A percentile compares a stretch with the other conserved stretches of the same genome.
Conservation (phyloP, 2,888 invertebrate genomes). For the Cordilura impudica region DNA sequence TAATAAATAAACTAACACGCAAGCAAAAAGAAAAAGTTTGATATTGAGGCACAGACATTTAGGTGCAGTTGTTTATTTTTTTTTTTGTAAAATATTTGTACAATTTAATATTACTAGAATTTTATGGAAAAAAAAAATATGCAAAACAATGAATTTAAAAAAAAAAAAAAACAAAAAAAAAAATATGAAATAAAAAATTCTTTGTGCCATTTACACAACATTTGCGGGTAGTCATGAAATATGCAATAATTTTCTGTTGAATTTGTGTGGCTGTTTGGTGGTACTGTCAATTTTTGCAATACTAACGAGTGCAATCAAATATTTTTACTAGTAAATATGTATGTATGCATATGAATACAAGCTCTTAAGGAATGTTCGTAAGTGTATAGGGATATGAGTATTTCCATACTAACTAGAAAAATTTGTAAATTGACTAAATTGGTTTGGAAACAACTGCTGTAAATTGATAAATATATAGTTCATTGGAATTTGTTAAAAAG, state of each 20-base stretch:
- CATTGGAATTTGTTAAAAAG: too few relatives aligned
- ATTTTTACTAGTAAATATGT: slow-evolving; percentile 5
- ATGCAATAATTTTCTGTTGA: slow-evolving; percentile 43
- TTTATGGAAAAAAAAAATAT: neutral
- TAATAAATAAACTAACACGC: slow-evolving; percentile 53
- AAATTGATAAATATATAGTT: too few relatives aligned
- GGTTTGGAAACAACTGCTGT: too few relatives aligned
- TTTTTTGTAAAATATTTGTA: neutral
- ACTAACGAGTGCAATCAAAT: slow-evolving; percentile 46
- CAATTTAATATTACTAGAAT: neutral
- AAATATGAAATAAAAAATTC: neutral
- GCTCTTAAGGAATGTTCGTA: neutral
- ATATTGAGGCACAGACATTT: slow-evolving; percentile 14
- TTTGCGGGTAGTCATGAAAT: slow-evolving; percentile 42
- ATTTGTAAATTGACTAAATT: too few relatives aligned
- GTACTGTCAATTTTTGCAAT: slow-evolving; percentile 34
- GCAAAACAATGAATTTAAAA: neutral
- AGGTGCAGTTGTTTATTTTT: slow-evolving; percentile 7
- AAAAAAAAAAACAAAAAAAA: slow-evolving; percentile 7
- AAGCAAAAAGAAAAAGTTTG: neutral
- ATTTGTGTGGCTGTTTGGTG: neutral
- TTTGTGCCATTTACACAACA: slow-evolving; percentile 25
- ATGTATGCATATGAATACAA: neutral
- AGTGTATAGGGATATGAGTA: neutral
- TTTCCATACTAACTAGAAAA: neutral